Conservation (phyloP, 2,113 vertebrate species). For the Megaceryle torquata region DNA sequence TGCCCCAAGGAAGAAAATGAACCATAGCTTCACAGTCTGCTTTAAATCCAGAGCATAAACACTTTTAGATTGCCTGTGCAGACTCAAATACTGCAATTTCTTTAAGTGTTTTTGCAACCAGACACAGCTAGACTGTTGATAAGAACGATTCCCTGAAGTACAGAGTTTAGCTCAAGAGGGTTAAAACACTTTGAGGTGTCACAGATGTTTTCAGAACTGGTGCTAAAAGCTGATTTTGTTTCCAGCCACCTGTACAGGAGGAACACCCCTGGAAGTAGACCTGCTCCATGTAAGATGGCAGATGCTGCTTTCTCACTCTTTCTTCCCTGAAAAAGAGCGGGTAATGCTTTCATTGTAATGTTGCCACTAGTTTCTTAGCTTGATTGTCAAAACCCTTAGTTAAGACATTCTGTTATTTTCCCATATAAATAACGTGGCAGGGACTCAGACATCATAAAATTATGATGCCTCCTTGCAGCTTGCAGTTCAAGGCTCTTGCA, state of each 20-base stretch:
- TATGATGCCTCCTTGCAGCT: background rate
- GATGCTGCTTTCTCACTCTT: background rate
- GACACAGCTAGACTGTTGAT: background rate
- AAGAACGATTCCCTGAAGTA: background rate
- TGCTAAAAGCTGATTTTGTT: background rate
- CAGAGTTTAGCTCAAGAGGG: background rate
- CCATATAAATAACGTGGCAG: background rate
- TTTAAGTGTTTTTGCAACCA: background rate
- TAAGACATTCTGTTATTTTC: background rate
- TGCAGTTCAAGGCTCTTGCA: background rate
- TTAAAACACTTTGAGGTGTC: background rate
- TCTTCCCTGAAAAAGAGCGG: background rate
- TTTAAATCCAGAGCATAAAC: background rate
- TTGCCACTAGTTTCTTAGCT: background rate
- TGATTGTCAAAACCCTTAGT: background rate
- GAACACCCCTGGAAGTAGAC: background rate
- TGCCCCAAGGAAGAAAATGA: slow-evolving; percentile 27
- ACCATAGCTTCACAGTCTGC: background rate
- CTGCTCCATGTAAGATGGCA: background rate
- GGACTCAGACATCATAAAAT: background rate
- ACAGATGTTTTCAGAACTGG: background rate
- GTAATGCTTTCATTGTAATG: fast-evolving
- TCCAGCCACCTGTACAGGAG: background rate
- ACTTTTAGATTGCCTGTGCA: background rate
- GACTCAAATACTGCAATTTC: background rate